phyloP scores from a whole-genome alignment of 2,797 vertebrate species.

The Eupleurogrammus muticus region DNA sequence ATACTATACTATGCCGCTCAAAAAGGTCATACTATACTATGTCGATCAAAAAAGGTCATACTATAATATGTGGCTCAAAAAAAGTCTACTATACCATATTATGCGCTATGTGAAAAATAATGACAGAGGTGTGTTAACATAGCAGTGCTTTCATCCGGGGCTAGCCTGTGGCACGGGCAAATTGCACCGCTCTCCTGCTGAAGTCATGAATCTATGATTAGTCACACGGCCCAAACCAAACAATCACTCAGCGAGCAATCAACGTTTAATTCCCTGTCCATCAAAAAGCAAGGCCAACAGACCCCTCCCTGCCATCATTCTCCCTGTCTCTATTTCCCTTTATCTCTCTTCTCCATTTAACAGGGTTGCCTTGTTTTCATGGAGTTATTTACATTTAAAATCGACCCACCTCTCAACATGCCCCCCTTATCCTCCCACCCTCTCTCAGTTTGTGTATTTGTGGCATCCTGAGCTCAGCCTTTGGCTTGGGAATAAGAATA shows the following conservation, averaged over 20 bases:
- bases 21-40: too few species aligned
- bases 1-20: too few species aligned
- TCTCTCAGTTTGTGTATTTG: constrained; percentile 45
- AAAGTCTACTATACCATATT: too few species aligned
- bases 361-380: constrained; percentile 42
- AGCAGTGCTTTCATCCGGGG: constrained; percentile 30
- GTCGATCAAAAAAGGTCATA: too few species aligned
- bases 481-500: constrained; percentile 33
- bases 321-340: constrained; percentile 18
- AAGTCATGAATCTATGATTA: constrained; percentile 70
- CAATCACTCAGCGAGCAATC: constrained; percentile 64
- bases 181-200: constrained; percentile 34
- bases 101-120: constrained; percentile 29
- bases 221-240: constrained; percentile 62
- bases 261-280: constrained; percentile 70
- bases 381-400: constrained; percentile 65
- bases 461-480: constrained; percentile 49
- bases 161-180: constrained; percentile 34
- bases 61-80: constrained; percentile 19
- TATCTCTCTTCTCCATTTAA: constrained; percentile 46
- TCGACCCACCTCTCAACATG: constrained; percentile 55
- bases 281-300: constrained; percentile 62
- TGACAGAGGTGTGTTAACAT: constrained; percentile 22
- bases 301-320: constrained; percentile 24
- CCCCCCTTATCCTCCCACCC: constrained; percentile 27